Conservation (phyloP, 2,113 vertebrate species). For the Gulo gulo region DNA sequence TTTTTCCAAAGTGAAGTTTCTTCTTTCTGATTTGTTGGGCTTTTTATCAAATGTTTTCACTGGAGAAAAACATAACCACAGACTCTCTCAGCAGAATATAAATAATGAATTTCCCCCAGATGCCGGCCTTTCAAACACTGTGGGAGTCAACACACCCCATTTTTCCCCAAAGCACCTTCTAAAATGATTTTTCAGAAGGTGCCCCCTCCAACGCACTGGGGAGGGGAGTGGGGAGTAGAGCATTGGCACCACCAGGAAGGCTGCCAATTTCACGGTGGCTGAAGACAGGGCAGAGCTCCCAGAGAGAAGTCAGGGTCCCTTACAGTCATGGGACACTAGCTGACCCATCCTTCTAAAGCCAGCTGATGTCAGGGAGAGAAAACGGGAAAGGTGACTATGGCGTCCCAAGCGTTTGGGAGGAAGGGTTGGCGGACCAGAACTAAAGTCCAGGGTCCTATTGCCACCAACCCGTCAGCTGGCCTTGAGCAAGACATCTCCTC, state of each 20-base stretch:
- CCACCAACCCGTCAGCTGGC: not conserved
- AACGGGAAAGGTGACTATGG: fast-evolving
- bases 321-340: not conserved
- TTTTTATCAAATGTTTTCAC: conserved; percentile 65
- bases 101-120: conserved; percentile 17
- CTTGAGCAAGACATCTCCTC: not conserved
- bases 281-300: not conserved
- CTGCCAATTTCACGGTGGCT: fast-evolving
- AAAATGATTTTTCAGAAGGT: not conserved
- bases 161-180: not conserved
- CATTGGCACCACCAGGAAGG: fast-evolving
- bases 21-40: conserved; percentile 63
- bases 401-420: fast-evolving
- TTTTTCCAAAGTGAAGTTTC: conserved; percentile 68
- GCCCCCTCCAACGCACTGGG: too few relatives aligned
- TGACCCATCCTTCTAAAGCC: too few relatives aligned
- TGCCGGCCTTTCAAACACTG: fast-evolving
- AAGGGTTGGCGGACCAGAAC: not conserved
- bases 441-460: fast-evolving
- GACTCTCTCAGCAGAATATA: conserved; percentile 17
- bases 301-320: fast-evolving
- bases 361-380: fast-evolving
- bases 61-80: conserved; percentile 47
- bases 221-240: fast-evolving
- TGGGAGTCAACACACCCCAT: not conserved